These are phyloP conservation scores for Drosophila infuscata DNA, from an alignment of 2,888 invertebrate species.

Conservation along the genomic window DNA sequence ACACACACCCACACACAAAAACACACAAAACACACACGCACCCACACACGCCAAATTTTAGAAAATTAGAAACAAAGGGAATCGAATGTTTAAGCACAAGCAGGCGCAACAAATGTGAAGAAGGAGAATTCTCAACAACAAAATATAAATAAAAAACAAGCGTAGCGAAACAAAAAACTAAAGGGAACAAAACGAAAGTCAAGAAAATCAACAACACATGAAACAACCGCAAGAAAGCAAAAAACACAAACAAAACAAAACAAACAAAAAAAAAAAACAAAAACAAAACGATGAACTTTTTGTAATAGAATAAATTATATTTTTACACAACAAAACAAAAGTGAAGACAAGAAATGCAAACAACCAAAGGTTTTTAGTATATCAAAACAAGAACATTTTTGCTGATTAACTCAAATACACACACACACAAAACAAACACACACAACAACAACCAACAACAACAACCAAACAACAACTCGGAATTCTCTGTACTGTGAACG, in stretches of 20 bases:
- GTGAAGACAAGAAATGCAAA: constrained; percentile 67
- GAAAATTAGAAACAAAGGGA: constrained; percentile 47
- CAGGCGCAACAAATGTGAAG: constrained; percentile 54
- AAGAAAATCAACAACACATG: constrained; percentile 40
- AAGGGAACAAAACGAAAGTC: constrained; percentile 63
- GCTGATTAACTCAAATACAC: constrained; percentile 58
- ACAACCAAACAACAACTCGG: constrained; percentile 57
- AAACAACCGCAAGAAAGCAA: constrained; percentile 25
- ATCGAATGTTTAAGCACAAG: constrained; percentile 74
- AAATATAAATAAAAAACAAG: constrained; percentile 25
- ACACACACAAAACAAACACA: constrained; percentile 24
- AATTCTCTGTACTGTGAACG: constrained; percentile 79
- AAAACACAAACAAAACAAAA: constrained; percentile 26
- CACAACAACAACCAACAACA: constrained; percentile 31
- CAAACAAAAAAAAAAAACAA: constrained; percentile 19
- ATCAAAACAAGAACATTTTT: constrained; percentile 57
- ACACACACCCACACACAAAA: constrained; percentile 24
- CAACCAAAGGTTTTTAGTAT: constrained; percentile 77
- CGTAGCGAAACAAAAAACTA: constrained; percentile 65
- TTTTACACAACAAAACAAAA: constrained; percentile 60
- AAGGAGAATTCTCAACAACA: constrained; percentile 36
- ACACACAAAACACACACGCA: constrained; percentile 30
- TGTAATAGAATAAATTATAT: constrained; percentile 63
- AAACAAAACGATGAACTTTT: constrained; percentile 57
- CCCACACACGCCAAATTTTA: constrained; percentile 43